Conservation (phyloP, 2,797 vertebrate genomes). For the Eupleurogrammus muticus region DNA sequence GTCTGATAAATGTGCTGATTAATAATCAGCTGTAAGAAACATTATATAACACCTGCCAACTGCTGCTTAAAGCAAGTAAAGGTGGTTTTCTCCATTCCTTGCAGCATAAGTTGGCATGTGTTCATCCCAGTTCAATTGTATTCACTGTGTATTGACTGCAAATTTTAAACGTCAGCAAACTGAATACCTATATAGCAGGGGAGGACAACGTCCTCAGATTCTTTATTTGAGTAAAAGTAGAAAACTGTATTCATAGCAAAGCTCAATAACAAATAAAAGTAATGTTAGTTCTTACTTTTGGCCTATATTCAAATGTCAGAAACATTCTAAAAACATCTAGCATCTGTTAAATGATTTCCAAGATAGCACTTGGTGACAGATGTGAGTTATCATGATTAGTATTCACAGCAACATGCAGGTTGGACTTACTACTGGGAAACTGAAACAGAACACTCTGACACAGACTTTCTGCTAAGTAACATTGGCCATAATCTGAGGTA, state of each 20-base stretch:
- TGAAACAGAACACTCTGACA: not conserved
- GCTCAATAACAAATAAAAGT: too few species aligned
- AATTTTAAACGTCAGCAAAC: too few species aligned
- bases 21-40: slow-evolving; percentile 27
- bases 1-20: slow-evolving; percentile 5
- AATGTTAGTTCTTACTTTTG: not conserved
- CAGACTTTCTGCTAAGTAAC: not conserved
- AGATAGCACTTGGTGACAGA: not conserved
- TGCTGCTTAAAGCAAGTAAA: slow-evolving; percentile 20
- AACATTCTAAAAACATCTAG: too few species aligned
- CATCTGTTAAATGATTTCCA: not conserved
- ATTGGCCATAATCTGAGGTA: not conserved
- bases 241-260: too few species aligned
- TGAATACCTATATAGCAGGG: too few species aligned
- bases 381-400: not conserved
- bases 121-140: too few species aligned
- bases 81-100: not conserved
- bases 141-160: too few species aligned
- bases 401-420: not conserved
- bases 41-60: slow-evolving; percentile 12
- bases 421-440: not conserved
- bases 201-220: too few species aligned
- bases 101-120: not conserved
- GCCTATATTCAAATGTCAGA: not conserved
- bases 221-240: too few species aligned